These are phyloP conservation scores for Liposcelis brunnea DNA, from an alignment of 2,888 invertebrate species.

Conservation along the genomic window DNA sequence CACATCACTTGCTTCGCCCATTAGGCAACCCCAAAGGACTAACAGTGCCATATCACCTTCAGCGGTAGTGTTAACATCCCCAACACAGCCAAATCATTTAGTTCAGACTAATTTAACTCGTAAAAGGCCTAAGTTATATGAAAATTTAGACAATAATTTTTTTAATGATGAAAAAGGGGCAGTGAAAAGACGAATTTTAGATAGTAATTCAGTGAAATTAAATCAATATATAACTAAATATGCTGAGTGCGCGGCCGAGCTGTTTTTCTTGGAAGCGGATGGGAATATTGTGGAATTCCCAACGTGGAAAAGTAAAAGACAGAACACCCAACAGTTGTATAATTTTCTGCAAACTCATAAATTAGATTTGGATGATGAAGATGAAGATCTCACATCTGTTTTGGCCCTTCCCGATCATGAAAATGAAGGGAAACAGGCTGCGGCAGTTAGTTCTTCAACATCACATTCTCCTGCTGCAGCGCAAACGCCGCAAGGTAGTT, in stretches of 20 bases:
- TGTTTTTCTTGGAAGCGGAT: constrained; percentile 71
- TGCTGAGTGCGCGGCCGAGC: constrained; percentile 63
- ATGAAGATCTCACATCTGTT: constrained; percentile 23
- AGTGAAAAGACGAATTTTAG: constrained; percentile 5
- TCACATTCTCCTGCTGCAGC: constrained; percentile 21
- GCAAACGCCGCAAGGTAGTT: constrained; percentile 12
- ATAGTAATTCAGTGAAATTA: neutral
- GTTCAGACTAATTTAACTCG: constrained; percentile 2
- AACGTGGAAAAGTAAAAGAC: constrained; percentile 65
- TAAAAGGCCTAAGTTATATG: neutral
- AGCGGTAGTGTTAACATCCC: constrained; percentile 11
- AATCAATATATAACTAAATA: constrained; percentile 28
- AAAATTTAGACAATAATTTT: constrained; percentile 18
- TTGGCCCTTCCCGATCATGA: constrained; percentile 22
- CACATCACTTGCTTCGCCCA: constrained; percentile 16
- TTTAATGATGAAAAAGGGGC: constrained; percentile 26
- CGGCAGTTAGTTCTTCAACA: constrained; percentile 12
- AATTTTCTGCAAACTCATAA: constrained; percentile 17
- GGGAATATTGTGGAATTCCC: constrained; percentile 80
- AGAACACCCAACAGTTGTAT: constrained; percentile 52
- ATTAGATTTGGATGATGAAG: constrained; percentile 14
- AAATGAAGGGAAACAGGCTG: no score
- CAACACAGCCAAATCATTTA: constrained; percentile 11
- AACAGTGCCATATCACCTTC: constrained; percentile 9
- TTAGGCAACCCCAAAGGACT: constrained; percentile 12